A percentile compares a stretch with the other conserved stretches of the same genome.
These are phyloP conservation scores for Hyles vespertilio DNA, from an alignment of 1,140 invertebrate genomes.

Conservation along the genomic window DNA sequence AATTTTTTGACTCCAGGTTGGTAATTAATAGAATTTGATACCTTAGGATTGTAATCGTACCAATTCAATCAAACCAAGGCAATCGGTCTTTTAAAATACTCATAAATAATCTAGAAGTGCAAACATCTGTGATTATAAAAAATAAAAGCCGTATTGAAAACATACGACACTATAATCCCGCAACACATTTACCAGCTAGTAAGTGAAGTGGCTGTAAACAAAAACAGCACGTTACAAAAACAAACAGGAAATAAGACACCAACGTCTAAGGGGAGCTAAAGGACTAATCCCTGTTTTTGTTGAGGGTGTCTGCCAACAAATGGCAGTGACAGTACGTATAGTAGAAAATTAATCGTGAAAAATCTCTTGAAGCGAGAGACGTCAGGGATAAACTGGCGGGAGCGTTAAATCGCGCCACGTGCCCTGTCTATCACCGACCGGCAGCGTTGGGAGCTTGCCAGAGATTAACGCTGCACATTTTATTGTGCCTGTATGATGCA, in stretches of 20 bases:
- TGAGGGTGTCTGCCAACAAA: conserved; percentile 61
- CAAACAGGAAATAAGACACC: conserved; percentile 54
- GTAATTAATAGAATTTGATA: no score
- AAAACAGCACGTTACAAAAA: conserved; percentile 28
- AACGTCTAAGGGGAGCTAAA: conserved; percentile 46
- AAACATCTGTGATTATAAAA: no score
- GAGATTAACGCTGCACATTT: conserved; percentile 35
- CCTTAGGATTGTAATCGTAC: no score
- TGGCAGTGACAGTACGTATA: conserved; percentile 59
- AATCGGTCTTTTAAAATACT: no score
- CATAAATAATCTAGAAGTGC: no score
- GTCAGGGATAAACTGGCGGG: conserved; percentile 34
- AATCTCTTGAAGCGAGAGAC: conserved; percentile 45
- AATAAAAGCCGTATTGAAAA: no score
- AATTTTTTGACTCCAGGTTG: no score
- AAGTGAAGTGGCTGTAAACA: conserved; percentile 17
- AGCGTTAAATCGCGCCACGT: conserved; percentile 59
- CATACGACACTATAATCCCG: no score
- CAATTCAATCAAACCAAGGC: no score
- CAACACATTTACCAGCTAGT: no score
- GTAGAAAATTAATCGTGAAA: conserved; percentile 66
- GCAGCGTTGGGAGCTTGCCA: conserved; percentile 61
- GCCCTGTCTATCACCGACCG: conserved; percentile 66
- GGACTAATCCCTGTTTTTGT: conserved; percentile 66
- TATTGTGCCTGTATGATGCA: conserved; percentile 1